These are phyloP conservation scores for Synanthedon vespiformis DNA, from an alignment of 2,888 invertebrate genomes.

Conservation along the genomic window DNA sequence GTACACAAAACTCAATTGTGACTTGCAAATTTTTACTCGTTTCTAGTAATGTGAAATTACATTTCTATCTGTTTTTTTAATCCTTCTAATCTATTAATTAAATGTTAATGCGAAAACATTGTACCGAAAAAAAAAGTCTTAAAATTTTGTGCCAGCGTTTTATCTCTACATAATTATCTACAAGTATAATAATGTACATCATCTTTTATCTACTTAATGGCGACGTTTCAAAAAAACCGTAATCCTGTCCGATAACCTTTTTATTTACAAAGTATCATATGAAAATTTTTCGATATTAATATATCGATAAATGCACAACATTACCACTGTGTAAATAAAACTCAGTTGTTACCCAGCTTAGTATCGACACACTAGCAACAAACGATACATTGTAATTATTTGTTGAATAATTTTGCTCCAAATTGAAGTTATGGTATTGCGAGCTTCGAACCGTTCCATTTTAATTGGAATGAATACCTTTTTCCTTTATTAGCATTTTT, in stretches of 20 bases:
- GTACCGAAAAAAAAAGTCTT: neutral
- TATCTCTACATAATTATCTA: no score
- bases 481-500: neutral
- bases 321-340: no score
- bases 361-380: neutral
- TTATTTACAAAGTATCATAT: no score
- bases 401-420: neutral
- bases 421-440: neutral
- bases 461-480: neutral
- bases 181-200: no score
- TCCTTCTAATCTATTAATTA: no score
- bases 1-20: constrained; percentile 1
- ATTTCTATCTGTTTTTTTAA: neutral
- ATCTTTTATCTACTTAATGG: no score
- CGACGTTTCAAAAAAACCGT: no score
- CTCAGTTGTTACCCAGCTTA: neutral
- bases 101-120: neutral
- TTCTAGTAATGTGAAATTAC: neutral
- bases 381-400: constrained; percentile 7
- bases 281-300: no score
- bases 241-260: no score
- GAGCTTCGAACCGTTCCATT: neutral
- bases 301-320: no score
- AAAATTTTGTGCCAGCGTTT: no score
- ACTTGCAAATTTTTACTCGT: constrained; percentile 2